Evolutionary conservation across 2,113 vertebrate genomes (phyloP).

Genomic region (Thamnaconus septentrionalis): DNA sequence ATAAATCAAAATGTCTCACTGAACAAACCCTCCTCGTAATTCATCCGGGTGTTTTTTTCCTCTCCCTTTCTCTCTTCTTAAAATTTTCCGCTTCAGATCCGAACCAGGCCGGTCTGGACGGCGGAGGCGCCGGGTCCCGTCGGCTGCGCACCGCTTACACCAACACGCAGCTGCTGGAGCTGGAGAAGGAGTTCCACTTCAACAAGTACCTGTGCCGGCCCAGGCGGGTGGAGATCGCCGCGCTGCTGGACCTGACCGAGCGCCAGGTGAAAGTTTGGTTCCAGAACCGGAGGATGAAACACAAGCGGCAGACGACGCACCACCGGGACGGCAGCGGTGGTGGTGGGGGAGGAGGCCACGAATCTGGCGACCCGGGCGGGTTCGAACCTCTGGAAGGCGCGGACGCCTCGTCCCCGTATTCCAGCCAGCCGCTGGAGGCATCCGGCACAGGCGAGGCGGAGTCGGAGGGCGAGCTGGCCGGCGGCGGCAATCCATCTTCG

Average conservation of each 20-base stretch:
- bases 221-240: constrained; percentile 92
- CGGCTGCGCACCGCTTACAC: constrained; percentile 94
- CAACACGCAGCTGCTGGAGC: constrained; percentile 94
- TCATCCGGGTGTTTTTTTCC: background rate
- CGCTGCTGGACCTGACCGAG: constrained; percentile 90
- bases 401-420: constrained; percentile 77
- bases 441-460: constrained; percentile 63
- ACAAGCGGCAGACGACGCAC: constrained; percentile 90
- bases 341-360: constrained; percentile 40
- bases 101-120: constrained; percentile 76
- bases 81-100: constrained; percentile 67
- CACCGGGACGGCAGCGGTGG: constrained; percentile 75
- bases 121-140: constrained; percentile 77
- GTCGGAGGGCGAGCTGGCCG: constrained; percentile 60
- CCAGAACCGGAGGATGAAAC: constrained; percentile 97
- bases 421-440: constrained; percentile 72
- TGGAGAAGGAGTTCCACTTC: constrained; percentile 98
- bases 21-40: background rate
- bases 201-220: constrained; percentile 96
- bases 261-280: constrained; percentile 98
- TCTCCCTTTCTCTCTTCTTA: background rate
- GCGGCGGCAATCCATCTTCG: constrained; percentile 58
- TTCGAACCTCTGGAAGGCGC: constrained; percentile 78
- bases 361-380: constrained; percentile 69
- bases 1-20: constrained; percentile 6